A percentile compares a stretch with the other conserved stretches of the same genome.
These are phyloP conservation scores for Notothenia rossii DNA, from an alignment of 2,113 vertebrate species.

Conservation along the genomic window DNA sequence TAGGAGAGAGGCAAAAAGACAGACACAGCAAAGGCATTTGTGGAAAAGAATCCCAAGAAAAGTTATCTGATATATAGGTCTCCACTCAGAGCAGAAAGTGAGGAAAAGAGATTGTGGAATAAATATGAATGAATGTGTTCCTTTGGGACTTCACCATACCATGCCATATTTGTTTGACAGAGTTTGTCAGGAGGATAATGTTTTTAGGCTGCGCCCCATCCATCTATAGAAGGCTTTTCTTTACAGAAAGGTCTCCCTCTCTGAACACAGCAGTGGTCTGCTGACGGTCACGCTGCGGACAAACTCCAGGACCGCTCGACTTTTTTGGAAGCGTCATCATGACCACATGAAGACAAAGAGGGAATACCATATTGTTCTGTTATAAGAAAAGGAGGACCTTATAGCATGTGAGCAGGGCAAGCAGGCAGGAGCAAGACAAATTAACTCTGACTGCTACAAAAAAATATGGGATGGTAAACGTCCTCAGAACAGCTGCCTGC, in stretches of 20 bases:
- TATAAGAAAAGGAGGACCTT: constrained; percentile 67
- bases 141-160: constrained; percentile 52
- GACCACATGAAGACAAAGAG: constrained; percentile 78
- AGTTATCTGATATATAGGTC: constrained; percentile 54
- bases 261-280: constrained; percentile 76
- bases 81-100: constrained; percentile 56
- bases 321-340: constrained; percentile 76
- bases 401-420: constrained; percentile 21
- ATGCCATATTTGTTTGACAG: constrained; percentile 77
- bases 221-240: constrained; percentile 60
- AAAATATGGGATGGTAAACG: constrained; percentile 19
- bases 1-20: background rate
- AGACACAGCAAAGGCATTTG: constrained; percentile 1
- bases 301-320: constrained; percentile 64
- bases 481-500: constrained; percentile 39
- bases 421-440: constrained; percentile 30
- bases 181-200: constrained; percentile 76
- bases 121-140: constrained; percentile 71
- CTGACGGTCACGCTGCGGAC: constrained; percentile 77
- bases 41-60: constrained; percentile 43
- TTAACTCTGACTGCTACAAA: constrained; percentile 34
- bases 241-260: constrained; percentile 78
- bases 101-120: constrained; percentile 52
- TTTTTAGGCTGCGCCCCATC: constrained; percentile 63
- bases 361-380: constrained; percentile 71